Percentiles rank a stretch among this genome's conserved stretches.
Evolutionary conservation across 2,888 invertebrate genomes (phyloP).

Genomic region (Lepidonotus clava): DNA sequence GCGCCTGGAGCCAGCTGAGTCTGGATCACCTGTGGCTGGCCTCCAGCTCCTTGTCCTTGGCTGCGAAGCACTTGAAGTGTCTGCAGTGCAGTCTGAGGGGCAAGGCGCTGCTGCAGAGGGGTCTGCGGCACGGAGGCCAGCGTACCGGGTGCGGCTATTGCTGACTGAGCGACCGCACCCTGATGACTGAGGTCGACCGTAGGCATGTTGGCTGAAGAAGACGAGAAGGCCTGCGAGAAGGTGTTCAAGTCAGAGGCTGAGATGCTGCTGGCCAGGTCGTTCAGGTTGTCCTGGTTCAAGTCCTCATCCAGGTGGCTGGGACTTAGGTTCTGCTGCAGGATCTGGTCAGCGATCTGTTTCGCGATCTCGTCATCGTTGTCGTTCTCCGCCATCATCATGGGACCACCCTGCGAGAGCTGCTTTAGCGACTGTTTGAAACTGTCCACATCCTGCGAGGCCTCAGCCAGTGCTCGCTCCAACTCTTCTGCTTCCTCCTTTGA

Average conservation of each 20-base stretch:
- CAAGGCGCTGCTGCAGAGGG: slow-evolving; percentile 21
- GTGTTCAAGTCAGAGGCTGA: slow-evolving; percentile 59
- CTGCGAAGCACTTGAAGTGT: slow-evolving; percentile 5
- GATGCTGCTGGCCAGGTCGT: slow-evolving; percentile 60
- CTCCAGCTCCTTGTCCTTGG: neutral
- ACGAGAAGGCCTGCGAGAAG: slow-evolving; percentile 59
- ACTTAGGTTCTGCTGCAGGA: slow-evolving; percentile 60
- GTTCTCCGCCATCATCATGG: slow-evolving; percentile 60
- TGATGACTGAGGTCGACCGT: neutral
- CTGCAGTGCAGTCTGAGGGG: slow-evolving; percentile 28
- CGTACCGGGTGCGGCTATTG: neutral
- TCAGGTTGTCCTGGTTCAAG: slow-evolving; percentile 43
- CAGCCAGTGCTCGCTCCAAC: slow-evolving; percentile 90
- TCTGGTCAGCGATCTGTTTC: slow-evolving; percentile 68
- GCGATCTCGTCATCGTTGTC: slow-evolving; percentile 70
- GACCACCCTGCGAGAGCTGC: slow-evolving; percentile 66
- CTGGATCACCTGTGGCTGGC: neutral
- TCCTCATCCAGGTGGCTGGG: slow-evolving; percentile 50
- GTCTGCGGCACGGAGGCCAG: neutral
- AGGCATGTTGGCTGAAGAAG: neutral
- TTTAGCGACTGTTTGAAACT: slow-evolving; percentile 73
- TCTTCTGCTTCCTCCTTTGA: slow-evolving; percentile 92
- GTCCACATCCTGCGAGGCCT: slow-evolving; percentile 84
- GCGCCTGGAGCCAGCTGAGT: neutral
- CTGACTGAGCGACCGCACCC: neutral